phyloP scores from a whole-genome alignment of 2,888 invertebrate species.

The Drosophila neotestacea region DNA sequence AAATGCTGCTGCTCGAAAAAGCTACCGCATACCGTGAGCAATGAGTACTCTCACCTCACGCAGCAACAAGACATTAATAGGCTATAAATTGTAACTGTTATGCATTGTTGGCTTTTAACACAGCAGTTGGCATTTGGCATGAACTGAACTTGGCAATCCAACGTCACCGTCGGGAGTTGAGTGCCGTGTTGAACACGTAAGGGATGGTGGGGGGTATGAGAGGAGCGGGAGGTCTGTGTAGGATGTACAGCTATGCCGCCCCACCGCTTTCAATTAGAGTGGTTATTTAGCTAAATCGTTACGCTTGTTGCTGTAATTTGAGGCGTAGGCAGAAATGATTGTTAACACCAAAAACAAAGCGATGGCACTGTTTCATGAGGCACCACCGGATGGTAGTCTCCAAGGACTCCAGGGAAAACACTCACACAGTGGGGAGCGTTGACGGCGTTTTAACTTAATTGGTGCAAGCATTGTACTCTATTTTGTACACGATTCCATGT shows the following conservation, averaged over 20 bases:
- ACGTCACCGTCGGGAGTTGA: conserved; percentile 53
- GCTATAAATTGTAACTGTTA: conserved; percentile 82
- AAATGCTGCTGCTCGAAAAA: conserved; percentile 21
- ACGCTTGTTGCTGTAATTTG: conserved; percentile 70
- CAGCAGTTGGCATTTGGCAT: conserved; percentile 72
- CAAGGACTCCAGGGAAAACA: conserved; percentile 36
- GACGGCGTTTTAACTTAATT: conserved; percentile 60
- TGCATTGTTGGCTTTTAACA: conserved; percentile 79
- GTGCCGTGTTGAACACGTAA: conserved; percentile 33
- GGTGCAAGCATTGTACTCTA: conserved; percentile 42
- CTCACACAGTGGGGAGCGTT: conserved; percentile 23
- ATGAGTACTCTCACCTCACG: conserved; percentile 42
- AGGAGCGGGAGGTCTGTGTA: background rate
- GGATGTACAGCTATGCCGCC: conserved; percentile 38
- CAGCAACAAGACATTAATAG: conserved; percentile 70
- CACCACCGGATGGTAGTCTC: conserved; percentile 1
- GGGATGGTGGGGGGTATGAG: background rate
- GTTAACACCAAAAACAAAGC: conserved; percentile 43
- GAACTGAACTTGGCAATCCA: conserved; percentile 46
- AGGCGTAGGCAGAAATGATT: conserved; percentile 72
- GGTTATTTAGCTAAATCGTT: conserved; percentile 79
- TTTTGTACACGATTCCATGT: conserved; percentile 21
- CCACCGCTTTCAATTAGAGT: conserved; percentile 75
- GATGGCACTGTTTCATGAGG: background rate
- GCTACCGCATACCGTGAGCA: conserved; percentile 47